phyloP scores from a whole-genome alignment of 1,140 invertebrate genomes.

The Drosophila lacteicornis region DNA sequence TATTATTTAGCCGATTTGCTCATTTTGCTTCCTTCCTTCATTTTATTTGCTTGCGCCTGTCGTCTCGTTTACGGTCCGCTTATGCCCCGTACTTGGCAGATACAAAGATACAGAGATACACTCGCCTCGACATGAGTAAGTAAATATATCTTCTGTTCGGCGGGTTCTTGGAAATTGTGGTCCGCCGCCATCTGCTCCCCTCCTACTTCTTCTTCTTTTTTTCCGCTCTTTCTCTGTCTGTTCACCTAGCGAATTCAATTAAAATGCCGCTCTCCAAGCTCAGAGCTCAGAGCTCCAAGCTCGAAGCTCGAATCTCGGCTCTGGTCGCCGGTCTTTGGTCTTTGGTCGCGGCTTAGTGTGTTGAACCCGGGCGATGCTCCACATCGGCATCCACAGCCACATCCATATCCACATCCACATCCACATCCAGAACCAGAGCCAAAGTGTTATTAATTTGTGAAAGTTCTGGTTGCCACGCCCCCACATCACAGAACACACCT shows the following conservation, averaged over 20 bases:
- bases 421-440: constrained; percentile 13
- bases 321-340: constrained; percentile 27
- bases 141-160: constrained; percentile 49
- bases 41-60: constrained; percentile 63
- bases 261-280: constrained; percentile 66
- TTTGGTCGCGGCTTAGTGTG: constrained; percentile 44
- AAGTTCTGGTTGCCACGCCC: constrained; percentile 75
- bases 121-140: constrained; percentile 39
- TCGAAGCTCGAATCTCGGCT: constrained; percentile 17
- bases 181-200: constrained; percentile 51
- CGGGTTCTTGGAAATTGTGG: constrained; percentile 73
- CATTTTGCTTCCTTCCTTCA: constrained; percentile 53
- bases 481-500: constrained; percentile 14
- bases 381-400: constrained; percentile 18
- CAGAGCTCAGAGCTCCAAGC: background rate
- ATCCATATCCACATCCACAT: background rate
- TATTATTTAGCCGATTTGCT: constrained; percentile 67
- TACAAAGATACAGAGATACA: constrained; percentile 36
- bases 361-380: constrained; percentile 62
- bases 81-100: constrained; percentile 38
- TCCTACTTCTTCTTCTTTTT: background rate
- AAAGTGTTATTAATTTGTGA: constrained; percentile 80
- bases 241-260: constrained; percentile 80
- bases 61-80: constrained; percentile 59
- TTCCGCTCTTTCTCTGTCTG: constrained; percentile 43